Base-by-base conservation (phyloP, 2,113 vertebrate species). In the Myxocyprinus asiaticus region DNA sequence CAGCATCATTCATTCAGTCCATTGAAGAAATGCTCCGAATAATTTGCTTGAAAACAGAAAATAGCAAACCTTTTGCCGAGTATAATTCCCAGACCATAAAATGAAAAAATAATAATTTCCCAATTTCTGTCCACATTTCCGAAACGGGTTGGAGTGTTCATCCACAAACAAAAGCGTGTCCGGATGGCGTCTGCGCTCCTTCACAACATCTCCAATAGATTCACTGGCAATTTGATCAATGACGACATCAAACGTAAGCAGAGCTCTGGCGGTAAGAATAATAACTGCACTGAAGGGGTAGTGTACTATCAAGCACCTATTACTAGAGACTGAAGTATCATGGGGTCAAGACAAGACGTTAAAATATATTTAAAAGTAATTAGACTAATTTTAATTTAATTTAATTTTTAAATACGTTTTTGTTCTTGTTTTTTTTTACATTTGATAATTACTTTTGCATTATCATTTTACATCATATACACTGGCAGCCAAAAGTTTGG, bases 51-150 rank as follows among this genome's bases (percentile, higher is more conserved):
- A 14, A 44, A 3, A 22, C 6, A 51, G 11, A 73, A 33, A 15
- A 74, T 17, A n/a, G 78, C 81, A n/a, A 67, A 94, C 93, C 93
- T 91, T 85, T 81, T 14, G 82, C 81, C 7, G 78, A 70, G 81
- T 85, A 85, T 14, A 91, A 82, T 85, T 87, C 82, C 82, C 84
- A 79, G 48, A 89, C 1, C 17, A 93, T 63, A 56, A 91, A 75
- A 58, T 88, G 87, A 8, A 93, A 82, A 79, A 93, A 86, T 79
- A 93, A 22, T 84, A 92, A 9, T 45, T 88, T 92, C 84, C 91
- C 85, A 69, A 90, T 80, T 85, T 88, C 88, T 78, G 87, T 89
- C 91, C 92, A 91, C 93, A 94, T 94, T 77, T 91, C 91, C 53
- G 71, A 63, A 81, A 81, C 68, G 82, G 84, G 82, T 77, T 86